Percentiles rank a stretch among this genome's conserved stretches.
phyloP scores from a whole-genome alignment of 2,888 invertebrate species.

The Lycophotia porphyrea region DNA sequence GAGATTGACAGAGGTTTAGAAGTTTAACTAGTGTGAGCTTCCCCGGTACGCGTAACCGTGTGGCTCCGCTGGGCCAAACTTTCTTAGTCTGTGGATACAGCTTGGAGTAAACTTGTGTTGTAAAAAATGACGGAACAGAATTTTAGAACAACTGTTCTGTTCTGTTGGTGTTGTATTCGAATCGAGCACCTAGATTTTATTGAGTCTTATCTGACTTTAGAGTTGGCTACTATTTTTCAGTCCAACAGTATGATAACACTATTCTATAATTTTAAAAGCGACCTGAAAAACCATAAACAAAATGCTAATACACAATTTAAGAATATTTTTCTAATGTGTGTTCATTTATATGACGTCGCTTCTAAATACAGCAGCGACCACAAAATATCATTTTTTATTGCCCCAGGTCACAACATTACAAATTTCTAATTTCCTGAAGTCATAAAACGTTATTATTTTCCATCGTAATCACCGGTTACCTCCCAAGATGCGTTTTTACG shows the following conservation, averaged over 20 bases:
- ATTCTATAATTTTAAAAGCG: not conserved
- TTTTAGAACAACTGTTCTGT: no score
- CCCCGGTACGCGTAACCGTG: not conserved
- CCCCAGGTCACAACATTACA: slow-evolving; percentile 56
- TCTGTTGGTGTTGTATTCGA: not conserved
- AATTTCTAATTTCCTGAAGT: slow-evolving; percentile 64
- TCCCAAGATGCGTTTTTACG: slow-evolving; percentile 62
- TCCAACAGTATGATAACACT: not conserved
- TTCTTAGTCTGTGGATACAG: slow-evolving; percentile 15
- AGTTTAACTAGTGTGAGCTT: slow-evolving; percentile 46
- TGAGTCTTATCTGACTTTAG: not conserved
- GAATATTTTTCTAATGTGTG: slow-evolving; percentile 8
- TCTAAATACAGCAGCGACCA: slow-evolving; percentile 20
- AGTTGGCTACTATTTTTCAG: not conserved
- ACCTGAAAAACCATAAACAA: not conserved
- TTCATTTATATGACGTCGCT: slow-evolving; percentile 7
- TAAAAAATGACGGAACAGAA: not conserved
- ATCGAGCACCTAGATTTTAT: not conserved
- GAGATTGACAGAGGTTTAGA: slow-evolving; percentile 24
- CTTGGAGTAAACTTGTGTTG: slow-evolving; percentile 3
- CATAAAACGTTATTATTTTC: slow-evolving; percentile 61
- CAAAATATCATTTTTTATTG: slow-evolving; percentile 46
- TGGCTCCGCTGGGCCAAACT: slow-evolving; percentile 12
- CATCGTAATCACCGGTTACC: slow-evolving; percentile 52
- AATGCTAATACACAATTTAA: slow-evolving; percentile 15